Evolutionary conservation across 2,888 invertebrate species (phyloP).

Genomic region (Miltochrista miniata): DNA sequence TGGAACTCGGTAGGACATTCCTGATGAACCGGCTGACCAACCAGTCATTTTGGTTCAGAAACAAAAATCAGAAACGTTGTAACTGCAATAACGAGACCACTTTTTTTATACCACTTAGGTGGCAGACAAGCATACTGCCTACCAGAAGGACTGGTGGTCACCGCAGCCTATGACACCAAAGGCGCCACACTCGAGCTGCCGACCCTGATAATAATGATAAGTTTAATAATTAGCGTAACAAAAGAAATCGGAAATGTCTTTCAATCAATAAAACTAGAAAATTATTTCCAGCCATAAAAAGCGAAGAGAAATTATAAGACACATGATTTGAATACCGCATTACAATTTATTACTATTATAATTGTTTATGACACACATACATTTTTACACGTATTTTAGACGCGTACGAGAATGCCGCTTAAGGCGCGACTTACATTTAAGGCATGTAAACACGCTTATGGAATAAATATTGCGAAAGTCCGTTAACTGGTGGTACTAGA

Average conservation of each 20-base stretch:
- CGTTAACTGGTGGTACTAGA: conserved; percentile 66
- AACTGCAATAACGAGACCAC: too few relatives aligned
- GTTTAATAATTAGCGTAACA: conserved; percentile 27
- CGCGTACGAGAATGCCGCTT: conserved; percentile 52
- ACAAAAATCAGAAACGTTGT: too few relatives aligned
- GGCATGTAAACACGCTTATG: conserved; percentile 70
- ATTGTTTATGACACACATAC: conserved; percentile 58
- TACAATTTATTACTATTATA: conserved; percentile 55
- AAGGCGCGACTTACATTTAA: conserved; percentile 69
- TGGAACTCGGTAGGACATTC: too few relatives aligned
- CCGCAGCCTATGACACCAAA: too few relatives aligned
- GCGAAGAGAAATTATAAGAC: conserved; percentile 62
- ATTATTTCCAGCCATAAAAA: conserved; percentile 57
- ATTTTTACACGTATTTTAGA: conserved; percentile 59
- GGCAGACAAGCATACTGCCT: too few relatives aligned
- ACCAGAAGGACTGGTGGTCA: too few relatives aligned
- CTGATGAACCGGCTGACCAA: too few relatives aligned
- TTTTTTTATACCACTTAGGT: too few relatives aligned
- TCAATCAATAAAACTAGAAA: conserved; percentile 61
- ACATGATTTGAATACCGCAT: conserved; percentile 60
- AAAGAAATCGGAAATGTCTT: conserved; percentile 53
- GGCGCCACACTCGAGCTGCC: too few relatives aligned
- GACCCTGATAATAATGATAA: conserved; percentile 13
- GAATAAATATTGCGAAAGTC: conserved; percentile 81
- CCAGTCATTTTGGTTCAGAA: too few relatives aligned